Conservation (phyloP, 2,113 vertebrate genomes). For the Stegastes partitus region DNA sequence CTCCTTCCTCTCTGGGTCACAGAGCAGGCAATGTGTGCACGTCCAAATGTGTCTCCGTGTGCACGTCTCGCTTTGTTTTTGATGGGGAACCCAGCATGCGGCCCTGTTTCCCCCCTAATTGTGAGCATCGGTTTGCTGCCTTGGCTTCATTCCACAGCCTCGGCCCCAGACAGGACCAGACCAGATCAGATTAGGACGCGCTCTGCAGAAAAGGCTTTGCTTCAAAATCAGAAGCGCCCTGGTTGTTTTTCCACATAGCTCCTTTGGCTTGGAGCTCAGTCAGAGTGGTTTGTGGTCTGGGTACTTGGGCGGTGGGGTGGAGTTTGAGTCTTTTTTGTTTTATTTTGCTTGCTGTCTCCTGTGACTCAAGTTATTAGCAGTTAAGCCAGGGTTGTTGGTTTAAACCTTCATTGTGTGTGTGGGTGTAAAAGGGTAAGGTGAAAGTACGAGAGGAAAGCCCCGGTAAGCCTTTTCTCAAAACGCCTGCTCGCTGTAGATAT, state of each 20-base stretch:
- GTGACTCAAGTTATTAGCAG: conserved; percentile 4
- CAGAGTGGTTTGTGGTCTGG: neutral
- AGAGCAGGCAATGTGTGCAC: conserved; percentile 30
- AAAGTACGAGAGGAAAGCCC: neutral
- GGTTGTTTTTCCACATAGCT: conserved; percentile 1
- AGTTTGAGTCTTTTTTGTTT: neutral
- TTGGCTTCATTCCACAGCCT: neutral
- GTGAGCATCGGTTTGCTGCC: conserved; percentile 4
- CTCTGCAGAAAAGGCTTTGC: neutral
- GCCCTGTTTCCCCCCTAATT: neutral
- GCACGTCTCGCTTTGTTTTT: neutral
- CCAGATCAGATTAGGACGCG: neutral
- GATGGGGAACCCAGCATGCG: conserved; percentile 6
- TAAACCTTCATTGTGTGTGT: conserved; percentile 6
- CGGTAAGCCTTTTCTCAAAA: neutral
- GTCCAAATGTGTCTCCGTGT: neutral
- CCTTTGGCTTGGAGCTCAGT: neutral
- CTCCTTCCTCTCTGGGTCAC: conserved; percentile 29
- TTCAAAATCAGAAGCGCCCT: neutral
- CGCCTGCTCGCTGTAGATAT: conserved; percentile 2
- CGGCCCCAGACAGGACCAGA: conserved; percentile 2
- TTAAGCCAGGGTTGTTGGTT: neutral
- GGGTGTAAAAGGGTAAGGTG: neutral
- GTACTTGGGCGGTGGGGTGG: neutral
- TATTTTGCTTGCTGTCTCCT: neutral